Conservation (phyloP, 2,113 vertebrate species). For the Cololabis saira region DNA sequence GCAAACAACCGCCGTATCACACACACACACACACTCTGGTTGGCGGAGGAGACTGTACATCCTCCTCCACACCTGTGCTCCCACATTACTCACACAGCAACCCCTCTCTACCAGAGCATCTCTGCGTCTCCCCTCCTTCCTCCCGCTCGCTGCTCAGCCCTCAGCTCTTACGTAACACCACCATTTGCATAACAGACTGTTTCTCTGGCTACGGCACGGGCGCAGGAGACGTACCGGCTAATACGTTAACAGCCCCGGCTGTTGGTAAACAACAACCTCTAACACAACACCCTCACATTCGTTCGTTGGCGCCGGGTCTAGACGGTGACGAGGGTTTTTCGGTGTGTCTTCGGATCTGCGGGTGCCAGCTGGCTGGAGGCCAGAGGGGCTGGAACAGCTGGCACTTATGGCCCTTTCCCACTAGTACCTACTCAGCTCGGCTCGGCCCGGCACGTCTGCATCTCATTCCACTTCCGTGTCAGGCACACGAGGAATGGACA, state of each 20-base stretch:
- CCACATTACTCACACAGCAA: constrained; percentile 66
- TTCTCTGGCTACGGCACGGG: constrained; percentile 59
- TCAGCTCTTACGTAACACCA: constrained; percentile 70
- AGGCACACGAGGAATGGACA: no score
- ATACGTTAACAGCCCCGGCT: constrained; percentile 71
- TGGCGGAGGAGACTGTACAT: constrained; percentile 41
- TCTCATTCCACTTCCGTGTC: no score
- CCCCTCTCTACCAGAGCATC: constrained; percentile 61
- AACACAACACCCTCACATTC: constrained; percentile 55
- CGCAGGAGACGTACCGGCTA: constrained; percentile 64
- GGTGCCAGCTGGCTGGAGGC: constrained; percentile 63
- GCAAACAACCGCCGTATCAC: constrained; percentile 43
- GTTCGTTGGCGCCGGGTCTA: constrained; percentile 28
- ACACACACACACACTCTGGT: constrained; percentile 27
- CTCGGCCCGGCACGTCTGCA: no score
- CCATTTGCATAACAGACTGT: constrained; percentile 79
- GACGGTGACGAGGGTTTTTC: constrained; percentile 31
- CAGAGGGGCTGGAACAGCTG: constrained; percentile 69
- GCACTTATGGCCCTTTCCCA: no score
- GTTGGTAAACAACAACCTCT: constrained; percentile 70
- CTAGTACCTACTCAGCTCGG: no score
- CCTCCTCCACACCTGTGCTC: constrained; percentile 70
- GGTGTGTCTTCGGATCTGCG: constrained; percentile 34
- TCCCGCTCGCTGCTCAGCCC: constrained; percentile 60
- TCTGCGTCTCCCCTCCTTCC: constrained; percentile 50